Evolutionary conservation across 2,888 invertebrate species (phyloP), one percentile per base, ranked within the genome.

Genomic region (Sarcophaga caerulescens): DNA sequence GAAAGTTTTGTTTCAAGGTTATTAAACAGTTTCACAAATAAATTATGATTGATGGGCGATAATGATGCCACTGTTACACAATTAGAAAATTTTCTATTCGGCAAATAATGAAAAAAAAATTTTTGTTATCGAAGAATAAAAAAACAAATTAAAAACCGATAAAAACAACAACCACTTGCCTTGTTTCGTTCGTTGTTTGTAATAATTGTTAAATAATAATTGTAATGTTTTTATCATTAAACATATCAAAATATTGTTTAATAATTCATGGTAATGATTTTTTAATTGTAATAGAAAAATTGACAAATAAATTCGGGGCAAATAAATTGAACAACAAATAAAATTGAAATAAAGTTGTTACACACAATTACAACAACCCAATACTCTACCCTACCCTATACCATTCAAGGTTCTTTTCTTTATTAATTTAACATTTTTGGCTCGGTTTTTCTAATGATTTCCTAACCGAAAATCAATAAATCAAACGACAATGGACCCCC

Each of bases 401-500:
- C 8, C 35, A 35, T 70, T 82, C 75, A 85, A 82, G 76, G 79
- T 78, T 76, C 10, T 62, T 21, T 77, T n/a, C 14, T 21, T 6
- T 21, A 25, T 76, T 44, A 47, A 76, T 76, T 69, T 81, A 62
- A 66, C 60, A 68, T 35, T 45, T 59, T 19, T 59, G 25, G 0
- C 25, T 70, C 10, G 17, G 19, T 17, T 25, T 69, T 65, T 11
- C 14, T 47, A 47, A 47, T 12, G 11, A 47, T 47, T 47, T 47
- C 47, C 47, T 14, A 47, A 14, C 14, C 47, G 47, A 57, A 23
- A 47, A 52, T 70, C 23, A 70, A 44, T 74, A 65, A 65, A 84
- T 80, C 47, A 45, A n/a, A 75, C 25, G 66, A 86, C 75, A 84
- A 84, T 84, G 75, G 75, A 75, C 84, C 86, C 85, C 5, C 23